phyloP scores from a whole-genome alignment of 2,888 invertebrate species.

The Incurvaria masculella region DNA sequence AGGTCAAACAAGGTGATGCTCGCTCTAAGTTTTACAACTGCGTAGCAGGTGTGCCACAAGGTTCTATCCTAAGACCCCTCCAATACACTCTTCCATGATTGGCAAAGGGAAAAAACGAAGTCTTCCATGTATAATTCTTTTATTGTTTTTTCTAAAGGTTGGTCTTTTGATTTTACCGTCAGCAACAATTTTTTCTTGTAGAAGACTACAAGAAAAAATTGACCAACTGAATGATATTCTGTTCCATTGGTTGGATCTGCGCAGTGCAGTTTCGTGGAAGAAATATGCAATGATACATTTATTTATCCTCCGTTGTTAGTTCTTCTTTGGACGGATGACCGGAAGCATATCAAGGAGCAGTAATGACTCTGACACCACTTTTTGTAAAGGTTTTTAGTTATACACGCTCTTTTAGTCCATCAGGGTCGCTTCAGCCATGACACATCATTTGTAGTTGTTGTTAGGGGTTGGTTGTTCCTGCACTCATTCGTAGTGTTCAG shows the following conservation, averaged over 20 bases:
- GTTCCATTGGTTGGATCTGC: slow-evolving; percentile 24
- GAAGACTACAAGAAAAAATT: no score
- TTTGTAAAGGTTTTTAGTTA: slow-evolving; percentile 21
- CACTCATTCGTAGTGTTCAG: no score
- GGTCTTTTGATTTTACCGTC: slow-evolving; percentile 15
- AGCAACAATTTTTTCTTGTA: no score
- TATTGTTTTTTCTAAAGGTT: slow-evolving; percentile 15
- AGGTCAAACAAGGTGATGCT: no score
- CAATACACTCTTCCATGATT: slow-evolving; percentile 21
- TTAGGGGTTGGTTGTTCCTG: no score
- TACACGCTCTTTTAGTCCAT: slow-evolving; percentile 18
- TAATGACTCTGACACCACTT: slow-evolving; percentile 22
- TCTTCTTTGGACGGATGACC: slow-evolving; percentile 18
- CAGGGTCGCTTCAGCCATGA: no score
- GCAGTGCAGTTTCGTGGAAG: slow-evolving; percentile 22
- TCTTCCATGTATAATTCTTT: slow-evolving; percentile 16
- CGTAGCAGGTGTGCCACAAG: no score
- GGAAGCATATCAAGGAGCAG: slow-evolving; percentile 21
- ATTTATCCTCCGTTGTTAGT: slow-evolving; percentile 21
- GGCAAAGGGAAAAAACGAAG: slow-evolving; percentile 18
- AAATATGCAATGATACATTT: slow-evolving; percentile 21
- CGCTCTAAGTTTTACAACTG: no score
- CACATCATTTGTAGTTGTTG: no score
- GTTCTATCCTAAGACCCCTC: no score
- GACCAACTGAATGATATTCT: slow-evolving; percentile 21